These are phyloP conservation scores for Streptopelia turtur DNA, from an alignment of 2,797 vertebrate genomes.

Conservation along the genomic window DNA sequence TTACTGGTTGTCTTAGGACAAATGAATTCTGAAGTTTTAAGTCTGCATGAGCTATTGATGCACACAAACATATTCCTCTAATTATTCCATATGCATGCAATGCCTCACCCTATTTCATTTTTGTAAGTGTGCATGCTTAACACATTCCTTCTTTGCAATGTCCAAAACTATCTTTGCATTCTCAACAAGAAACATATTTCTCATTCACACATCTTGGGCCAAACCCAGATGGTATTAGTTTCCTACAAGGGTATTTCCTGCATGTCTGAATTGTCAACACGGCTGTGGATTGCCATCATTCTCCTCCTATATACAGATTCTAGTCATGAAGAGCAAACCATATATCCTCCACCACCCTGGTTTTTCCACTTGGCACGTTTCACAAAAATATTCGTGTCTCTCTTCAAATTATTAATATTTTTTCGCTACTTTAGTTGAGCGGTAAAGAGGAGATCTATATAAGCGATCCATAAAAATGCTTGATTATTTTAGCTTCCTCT, in stretches of 20 bases:
- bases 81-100: constrained; percentile 58
- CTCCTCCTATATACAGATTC: constrained; percentile 65
- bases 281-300: constrained; percentile 65
- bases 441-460: background rate
- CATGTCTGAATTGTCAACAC: constrained; percentile 61
- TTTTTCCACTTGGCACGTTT: constrained; percentile 66
- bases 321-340: constrained; percentile 64
- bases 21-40: constrained; percentile 15
- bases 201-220: constrained; percentile 68
- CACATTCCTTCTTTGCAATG: constrained; percentile 52
- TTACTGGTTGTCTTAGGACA: constrained; percentile 35
- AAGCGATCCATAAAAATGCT: background rate
- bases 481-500: background rate
- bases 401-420: constrained; percentile 47
- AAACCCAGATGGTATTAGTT: constrained; percentile 71
- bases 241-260: constrained; percentile 63
- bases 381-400: constrained; percentile 33
- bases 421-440: constrained; percentile 5
- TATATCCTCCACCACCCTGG: constrained; percentile 60
- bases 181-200: constrained; percentile 72
- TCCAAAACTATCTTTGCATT: constrained; percentile 65
- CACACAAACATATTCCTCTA: constrained; percentile 51
- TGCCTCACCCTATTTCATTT: constrained; percentile 63
- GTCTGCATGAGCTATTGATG: constrained; percentile 46
- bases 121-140: constrained; percentile 61